Percentiles rank a stretch among this genome's conserved stretches.
phyloP scores from a whole-genome alignment of 2,888 invertebrate genomes.

The Macrophya alboannulata region DNA sequence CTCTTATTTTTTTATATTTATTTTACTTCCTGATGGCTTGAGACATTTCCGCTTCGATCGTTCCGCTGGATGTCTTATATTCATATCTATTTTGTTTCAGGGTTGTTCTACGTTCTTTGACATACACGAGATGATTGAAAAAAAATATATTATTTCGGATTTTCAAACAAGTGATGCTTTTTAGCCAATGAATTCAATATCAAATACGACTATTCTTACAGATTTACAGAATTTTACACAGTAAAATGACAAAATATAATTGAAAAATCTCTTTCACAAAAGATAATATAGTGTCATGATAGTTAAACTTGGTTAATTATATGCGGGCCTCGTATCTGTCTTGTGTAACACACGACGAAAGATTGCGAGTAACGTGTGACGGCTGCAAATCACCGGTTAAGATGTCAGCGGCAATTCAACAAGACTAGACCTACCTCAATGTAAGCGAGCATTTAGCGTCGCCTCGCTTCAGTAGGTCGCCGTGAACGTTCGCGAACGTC shows the following conservation, averaged over 20 bases:
- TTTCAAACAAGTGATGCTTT: background rate
- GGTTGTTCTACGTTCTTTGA: background rate
- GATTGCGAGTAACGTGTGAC: background rate
- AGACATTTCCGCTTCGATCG: constrained; percentile 16
- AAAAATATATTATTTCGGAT: background rate
- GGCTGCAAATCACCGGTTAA: constrained; percentile 45
- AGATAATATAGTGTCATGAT: background rate
- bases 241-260: background rate
- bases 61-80: background rate
- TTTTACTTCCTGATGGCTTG: constrained; percentile 20
- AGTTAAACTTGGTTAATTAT: constrained; percentile 23
- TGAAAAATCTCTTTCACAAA: background rate
- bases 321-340: background rate
- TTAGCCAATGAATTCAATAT: background rate
- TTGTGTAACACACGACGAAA: background rate
- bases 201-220: background rate
- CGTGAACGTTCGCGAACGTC: background rate
- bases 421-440: constrained; percentile 43
- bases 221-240: background rate
- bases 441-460: constrained; percentile 44
- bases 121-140: background rate
- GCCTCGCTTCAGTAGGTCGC: constrained; percentile 30
- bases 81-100: constrained; percentile 2
- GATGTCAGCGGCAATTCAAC: constrained; percentile 53
- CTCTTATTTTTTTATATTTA: background rate